These are phyloP conservation scores for Onthophagus taurus DNA, from an alignment of 1,140 invertebrate genomes.

Conservation along the genomic window DNA sequence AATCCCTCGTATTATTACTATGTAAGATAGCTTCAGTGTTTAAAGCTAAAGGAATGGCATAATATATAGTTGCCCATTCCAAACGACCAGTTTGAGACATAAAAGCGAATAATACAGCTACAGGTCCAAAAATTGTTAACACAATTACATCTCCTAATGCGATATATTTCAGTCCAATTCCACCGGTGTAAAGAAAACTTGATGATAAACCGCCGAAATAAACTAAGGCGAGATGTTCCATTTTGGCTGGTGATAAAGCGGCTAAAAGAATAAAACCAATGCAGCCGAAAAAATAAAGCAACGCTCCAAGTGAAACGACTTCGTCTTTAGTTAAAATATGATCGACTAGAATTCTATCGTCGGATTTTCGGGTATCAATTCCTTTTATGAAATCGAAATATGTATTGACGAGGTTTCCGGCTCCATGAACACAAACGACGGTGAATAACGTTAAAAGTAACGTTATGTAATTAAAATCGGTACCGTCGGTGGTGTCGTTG, in stretches of 20 bases:
- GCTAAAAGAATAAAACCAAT: conserved; percentile 77
- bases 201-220: conserved; percentile 94
- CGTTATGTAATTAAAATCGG: conserved; percentile 66
- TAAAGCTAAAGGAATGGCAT: conserved; percentile 85
- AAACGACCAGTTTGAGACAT: conserved; percentile 82
- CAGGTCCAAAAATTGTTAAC: conserved; percentile 86
- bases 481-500: conserved; percentile 37
- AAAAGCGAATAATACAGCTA: conserved; percentile 90
- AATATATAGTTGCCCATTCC: conserved; percentile 79
- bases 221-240: conserved; percentile 87
- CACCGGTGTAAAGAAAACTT: conserved; percentile 88
- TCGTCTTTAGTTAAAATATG: conserved; percentile 77
- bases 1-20: conserved; percentile 87
- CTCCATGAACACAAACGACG: conserved; percentile 84
- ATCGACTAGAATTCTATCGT: conserved; percentile 88
- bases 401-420: conserved; percentile 94
- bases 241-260: conserved; percentile 74
- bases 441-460: conserved; percentile 75
- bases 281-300: conserved; percentile 80
- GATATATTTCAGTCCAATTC: conserved; percentile 90
- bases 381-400: conserved; percentile 92
- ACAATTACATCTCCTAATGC: conserved; percentile 85
- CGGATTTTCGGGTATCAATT: conserved; percentile 83
- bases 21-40: conserved; percentile 94
- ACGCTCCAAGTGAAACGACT: conserved; percentile 75